A percentile compares a stretch with the other conserved stretches of the same genome.
These are phyloP conservation scores for Phortica magna DNA, from an alignment of 2,888 invertebrate species.

Conservation along the genomic window DNA sequence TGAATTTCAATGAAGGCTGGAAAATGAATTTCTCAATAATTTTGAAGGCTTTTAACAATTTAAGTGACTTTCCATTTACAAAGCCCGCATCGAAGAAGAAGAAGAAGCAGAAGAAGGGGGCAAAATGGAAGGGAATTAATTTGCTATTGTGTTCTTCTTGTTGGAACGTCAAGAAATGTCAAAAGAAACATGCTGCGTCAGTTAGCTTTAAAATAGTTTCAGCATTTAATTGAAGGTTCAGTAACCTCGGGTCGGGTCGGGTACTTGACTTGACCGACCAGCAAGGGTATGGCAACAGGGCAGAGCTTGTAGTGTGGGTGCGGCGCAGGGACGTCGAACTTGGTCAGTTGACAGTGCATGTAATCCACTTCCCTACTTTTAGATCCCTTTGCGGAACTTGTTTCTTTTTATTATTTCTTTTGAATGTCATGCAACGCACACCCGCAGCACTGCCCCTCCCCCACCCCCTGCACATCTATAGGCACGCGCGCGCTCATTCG, in stretches of 20 bases:
- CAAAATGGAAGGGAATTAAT: slow-evolving; percentile 52
- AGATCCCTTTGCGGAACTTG: not conserved
- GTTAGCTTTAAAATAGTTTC: slow-evolving; percentile 37
- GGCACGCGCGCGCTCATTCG: slow-evolving; percentile 30
- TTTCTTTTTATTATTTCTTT: slow-evolving; percentile 2
- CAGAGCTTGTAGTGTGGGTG: not conserved
- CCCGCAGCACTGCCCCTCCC: slow-evolving; percentile 29
- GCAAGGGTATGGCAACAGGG: slow-evolving; percentile 44
- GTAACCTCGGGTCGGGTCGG: slow-evolving; percentile 71
- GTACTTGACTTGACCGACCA: slow-evolving; percentile 20
- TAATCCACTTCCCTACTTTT: slow-evolving; percentile 27
- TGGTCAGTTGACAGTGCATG: slow-evolving; percentile 2
- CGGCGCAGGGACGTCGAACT: not conserved
- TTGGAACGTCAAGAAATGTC: not conserved
- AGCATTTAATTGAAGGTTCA: slow-evolving; percentile 72
- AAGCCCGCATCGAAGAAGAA: not conserved
- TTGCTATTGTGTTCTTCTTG: slow-evolving; percentile 1
- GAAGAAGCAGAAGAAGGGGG: slow-evolving; percentile 41
- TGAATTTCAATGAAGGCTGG: slow-evolving; percentile 42
- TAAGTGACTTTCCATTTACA: no score
- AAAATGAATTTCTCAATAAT: no score
- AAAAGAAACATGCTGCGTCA: slow-evolving; percentile 20
- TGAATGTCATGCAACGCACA: slow-evolving; percentile 22
- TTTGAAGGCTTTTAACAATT: no score
- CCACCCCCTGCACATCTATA: not conserved